Evolutionary conservation across 2,888 invertebrate species (phyloP).

Genomic region (Brassicogethes aeneus): DNA sequence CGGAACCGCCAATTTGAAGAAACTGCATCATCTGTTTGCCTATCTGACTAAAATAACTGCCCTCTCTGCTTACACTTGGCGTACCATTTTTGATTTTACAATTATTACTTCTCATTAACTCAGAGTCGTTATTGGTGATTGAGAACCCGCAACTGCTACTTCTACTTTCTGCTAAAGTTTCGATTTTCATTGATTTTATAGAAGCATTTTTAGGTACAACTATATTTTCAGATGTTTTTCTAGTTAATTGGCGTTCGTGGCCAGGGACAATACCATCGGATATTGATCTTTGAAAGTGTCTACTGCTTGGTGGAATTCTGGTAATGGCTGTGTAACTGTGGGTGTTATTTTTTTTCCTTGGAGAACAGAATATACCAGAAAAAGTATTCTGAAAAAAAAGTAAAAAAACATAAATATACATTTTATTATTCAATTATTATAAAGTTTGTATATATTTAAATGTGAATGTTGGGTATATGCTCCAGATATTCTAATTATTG

Average conservation of each 20-base stretch:
- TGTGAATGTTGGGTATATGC: too few species aligned
- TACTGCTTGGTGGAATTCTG: conserved; percentile 12
- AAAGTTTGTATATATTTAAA: too few species aligned
- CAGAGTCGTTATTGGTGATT: conserved; percentile 10
- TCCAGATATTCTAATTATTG: too few species aligned
- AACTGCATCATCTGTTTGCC: conserved; percentile 10
- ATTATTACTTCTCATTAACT: conserved; percentile 5
- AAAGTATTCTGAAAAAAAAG: background rate
- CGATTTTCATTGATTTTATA: too few species aligned
- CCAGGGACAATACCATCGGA: conserved; percentile 20
- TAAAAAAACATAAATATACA: too few species aligned
- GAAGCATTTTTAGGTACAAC: background rate
- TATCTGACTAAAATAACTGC: conserved; percentile 7
- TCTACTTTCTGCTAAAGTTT: conserved; percentile 8
- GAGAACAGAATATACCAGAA: background rate
- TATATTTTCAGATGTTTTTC: background rate
- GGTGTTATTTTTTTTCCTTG: background rate
- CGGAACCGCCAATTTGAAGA: conserved; percentile 6
- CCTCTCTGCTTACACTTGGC: background rate
- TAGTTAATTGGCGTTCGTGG: background rate
- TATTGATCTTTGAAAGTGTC: conserved; percentile 18
- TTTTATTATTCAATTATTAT: too few species aligned
- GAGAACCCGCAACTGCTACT: conserved; percentile 15
- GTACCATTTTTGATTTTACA: background rate
- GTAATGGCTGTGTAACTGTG: conserved; percentile 6